Evolutionary conservation across 2,797 vertebrate genomes (phyloP), one percentile per base, ranked within the genome.

Genomic region (Eulemur mongoz): DNA sequence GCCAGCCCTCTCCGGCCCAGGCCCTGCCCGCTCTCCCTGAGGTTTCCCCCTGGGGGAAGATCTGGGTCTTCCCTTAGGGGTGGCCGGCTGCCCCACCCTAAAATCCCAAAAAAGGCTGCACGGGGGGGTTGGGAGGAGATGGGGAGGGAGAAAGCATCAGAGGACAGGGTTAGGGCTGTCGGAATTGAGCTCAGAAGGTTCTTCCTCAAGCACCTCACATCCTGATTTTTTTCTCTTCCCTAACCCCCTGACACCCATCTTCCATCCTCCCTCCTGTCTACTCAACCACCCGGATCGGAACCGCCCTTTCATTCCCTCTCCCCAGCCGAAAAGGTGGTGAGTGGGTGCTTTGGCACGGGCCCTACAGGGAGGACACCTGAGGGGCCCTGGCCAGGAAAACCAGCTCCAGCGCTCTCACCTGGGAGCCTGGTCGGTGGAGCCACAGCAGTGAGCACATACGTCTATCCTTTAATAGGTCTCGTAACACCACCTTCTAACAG

Each of bases 241-340:
- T 61, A 17, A 23, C 23, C 18, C 69, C 32, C 25, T 5, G 17
- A 75, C n/a, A 23, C 43, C 23, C 61, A 35, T 6, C 40, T 23
- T 35, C 75, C 65, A 45, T 22, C 22, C 4, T 61, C 30, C 23
- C 40, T 45, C 50, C 32, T 32, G 15, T 67, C 30, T 23, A 72
- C 54, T 57, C 92, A 89, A 86, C 91, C 7, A 0, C 22, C 23
- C 69, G 84, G 85, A 92, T 61, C 32, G 63, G 93, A 96, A 82
- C 32, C 10, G 67, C 45, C 69, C 63, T 32, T 50, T 59, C 79
- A 52, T 72, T 38, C 76, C 73, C 97, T 95, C 81, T 88, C 22
- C 96, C 54, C 82, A 89, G 82, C 35, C 96, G 82, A 93, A 96
- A 96, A 97, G 88, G 72, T 86, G 45, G 67, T 92, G 88, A 95